Evolutionary conservation across 2,113 vertebrate genomes (phyloP).

Genomic region (Bos indicus): DNA sequence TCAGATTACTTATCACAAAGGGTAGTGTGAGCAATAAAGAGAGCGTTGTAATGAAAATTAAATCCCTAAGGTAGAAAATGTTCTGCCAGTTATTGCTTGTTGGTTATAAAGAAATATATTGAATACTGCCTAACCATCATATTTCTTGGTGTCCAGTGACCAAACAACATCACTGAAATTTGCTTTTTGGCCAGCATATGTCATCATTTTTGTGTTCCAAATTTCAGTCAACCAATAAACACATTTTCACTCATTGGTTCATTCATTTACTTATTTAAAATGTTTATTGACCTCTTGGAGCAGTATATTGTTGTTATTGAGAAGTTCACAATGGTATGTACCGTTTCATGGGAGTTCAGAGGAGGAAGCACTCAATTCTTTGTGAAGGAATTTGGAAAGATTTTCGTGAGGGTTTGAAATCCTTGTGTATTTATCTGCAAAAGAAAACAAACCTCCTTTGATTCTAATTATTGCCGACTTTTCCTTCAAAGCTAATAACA

Average conservation of each 20-base stretch:
- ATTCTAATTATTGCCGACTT: background rate
- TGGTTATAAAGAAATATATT: constrained; percentile 65
- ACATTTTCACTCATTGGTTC: background rate
- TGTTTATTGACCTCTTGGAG: background rate
- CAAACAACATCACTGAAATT: background rate
- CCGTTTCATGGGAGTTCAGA: background rate
- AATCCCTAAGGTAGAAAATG: constrained; percentile 29
- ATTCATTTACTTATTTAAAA: background rate
- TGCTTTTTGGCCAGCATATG: background rate
- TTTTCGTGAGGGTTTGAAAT: background rate
- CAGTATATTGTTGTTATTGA: background rate
- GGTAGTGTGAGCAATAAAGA: constrained; percentile 39
- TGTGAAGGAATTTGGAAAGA: background rate
- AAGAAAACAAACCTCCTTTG: background rate
- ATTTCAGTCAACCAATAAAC: background rate
- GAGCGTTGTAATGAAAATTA: constrained; percentile 47
- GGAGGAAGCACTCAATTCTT: background rate
- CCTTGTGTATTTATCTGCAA: background rate
- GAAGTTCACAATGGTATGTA: background rate
- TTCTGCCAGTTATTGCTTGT: constrained; percentile 46
- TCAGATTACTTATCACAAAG: constrained; percentile 57
- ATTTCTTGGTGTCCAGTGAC: constrained; percentile 42
- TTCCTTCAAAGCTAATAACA: background rate
- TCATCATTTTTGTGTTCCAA: background rate
- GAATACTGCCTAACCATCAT: background rate